phyloP scores from a whole-genome alignment of 2,888 invertebrate genomes.

The Diaperis boleti region DNA sequence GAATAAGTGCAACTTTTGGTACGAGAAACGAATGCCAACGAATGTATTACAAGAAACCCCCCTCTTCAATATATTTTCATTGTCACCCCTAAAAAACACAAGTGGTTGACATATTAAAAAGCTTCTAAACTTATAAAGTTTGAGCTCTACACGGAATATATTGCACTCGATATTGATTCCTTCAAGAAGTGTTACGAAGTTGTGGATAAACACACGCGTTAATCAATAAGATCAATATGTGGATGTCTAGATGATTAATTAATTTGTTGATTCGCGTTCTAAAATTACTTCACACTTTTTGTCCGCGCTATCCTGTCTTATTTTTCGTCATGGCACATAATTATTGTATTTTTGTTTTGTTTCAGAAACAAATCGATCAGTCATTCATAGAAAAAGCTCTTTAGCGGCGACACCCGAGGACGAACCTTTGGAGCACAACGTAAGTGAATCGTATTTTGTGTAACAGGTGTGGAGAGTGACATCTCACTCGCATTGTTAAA shows the following conservation, averaged over 20 bases:
- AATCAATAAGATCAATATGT: slow-evolving; percentile 24
- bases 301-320: neutral
- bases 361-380: slow-evolving; percentile 71
- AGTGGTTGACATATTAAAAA: too few species aligned
- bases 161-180: neutral
- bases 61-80: too few species aligned
- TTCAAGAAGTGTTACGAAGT: slow-evolving; percentile 8
- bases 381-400: slow-evolving; percentile 75
- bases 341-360: slow-evolving; percentile 45
- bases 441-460: too few species aligned
- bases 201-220: slow-evolving; percentile 16
- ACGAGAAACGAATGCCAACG: too few species aligned
- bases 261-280: slow-evolving; percentile 7
- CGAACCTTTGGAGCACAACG: slow-evolving; percentile 77
- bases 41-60: too few species aligned
- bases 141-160: too few species aligned
- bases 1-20: too few species aligned
- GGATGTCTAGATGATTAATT: slow-evolving; percentile 20
- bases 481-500: too few species aligned
- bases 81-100: too few species aligned
- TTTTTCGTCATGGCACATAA: neutral
- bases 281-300: neutral
- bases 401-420: slow-evolving; percentile 79
- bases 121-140: too few species aligned
- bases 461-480: too few species aligned